These are phyloP conservation scores for Heteromyza rotundicornis DNA, from an alignment of 2,888 invertebrate genomes.

Conservation along the genomic window DNA sequence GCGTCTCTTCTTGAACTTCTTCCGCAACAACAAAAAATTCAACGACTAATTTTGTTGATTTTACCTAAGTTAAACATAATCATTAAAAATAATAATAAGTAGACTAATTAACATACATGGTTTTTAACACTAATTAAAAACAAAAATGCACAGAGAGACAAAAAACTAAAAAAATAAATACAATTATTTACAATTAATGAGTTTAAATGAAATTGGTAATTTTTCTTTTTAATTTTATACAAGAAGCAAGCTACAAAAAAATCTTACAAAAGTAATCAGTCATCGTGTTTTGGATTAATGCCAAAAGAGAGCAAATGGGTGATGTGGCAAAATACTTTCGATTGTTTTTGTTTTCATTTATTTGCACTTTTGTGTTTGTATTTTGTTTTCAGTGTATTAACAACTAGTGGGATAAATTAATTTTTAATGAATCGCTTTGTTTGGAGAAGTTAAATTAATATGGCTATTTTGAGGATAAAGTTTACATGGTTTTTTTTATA, in stretches of 20 bases:
- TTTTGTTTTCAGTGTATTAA: too few relatives aligned
- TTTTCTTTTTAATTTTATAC: neutral
- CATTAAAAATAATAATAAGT: conserved; percentile 8
- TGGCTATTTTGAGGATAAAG: conserved; percentile 19
- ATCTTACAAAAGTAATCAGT: conserved; percentile 19
- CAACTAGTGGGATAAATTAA: neutral
- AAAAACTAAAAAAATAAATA: neutral
- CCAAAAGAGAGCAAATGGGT: neutral
- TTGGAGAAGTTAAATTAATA: conserved; percentile 7
- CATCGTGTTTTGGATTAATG: neutral
- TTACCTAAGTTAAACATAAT: conserved; percentile 6
- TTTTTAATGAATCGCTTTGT: neutral
- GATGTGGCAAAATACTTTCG: too few relatives aligned
- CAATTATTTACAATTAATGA: neutral
- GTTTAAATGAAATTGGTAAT: neutral
- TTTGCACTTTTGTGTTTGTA: too few relatives aligned
- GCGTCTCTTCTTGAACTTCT: too few relatives aligned
- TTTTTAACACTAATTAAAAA: neutral
- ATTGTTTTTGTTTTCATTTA: too few relatives aligned
- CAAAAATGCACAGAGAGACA: neutral
- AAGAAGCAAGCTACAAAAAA: neutral
- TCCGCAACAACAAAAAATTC: conserved; percentile 19
- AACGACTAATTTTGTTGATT: conserved; percentile 16
- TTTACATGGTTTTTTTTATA: neutral
- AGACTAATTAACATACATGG: neutral